These are phyloP conservation scores for Buceros bicornis DNA, from an alignment of 2,797 vertebrate species.

Conservation along the genomic window DNA sequence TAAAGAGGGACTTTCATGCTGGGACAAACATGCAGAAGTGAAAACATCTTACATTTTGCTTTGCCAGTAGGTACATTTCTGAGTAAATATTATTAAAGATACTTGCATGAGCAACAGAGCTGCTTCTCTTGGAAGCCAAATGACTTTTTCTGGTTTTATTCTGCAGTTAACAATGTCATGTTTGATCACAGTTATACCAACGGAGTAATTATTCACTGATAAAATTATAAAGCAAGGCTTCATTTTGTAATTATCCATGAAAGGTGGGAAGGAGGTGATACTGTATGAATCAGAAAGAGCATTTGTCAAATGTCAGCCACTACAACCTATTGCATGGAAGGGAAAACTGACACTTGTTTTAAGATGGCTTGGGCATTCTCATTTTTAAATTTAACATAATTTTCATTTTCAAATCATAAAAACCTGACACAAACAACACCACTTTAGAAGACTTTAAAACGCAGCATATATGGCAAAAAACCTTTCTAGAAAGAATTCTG, in stretches of 20 bases:
- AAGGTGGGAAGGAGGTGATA: not conserved
- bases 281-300: not conserved
- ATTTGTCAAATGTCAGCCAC: not conserved
- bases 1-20: constrained; percentile 41
- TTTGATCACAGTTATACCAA: not conserved
- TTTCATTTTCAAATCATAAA: not conserved
- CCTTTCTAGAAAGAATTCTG: not conserved
- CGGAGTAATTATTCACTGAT: not conserved
- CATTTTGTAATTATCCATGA: not conserved
- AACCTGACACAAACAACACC: not conserved
- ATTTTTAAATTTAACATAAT: not conserved
- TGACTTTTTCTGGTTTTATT: constrained; percentile 3
- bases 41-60: constrained; percentile 49
- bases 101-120: not conserved
- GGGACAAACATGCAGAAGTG: constrained; percentile 48
- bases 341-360: not conserved
- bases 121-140: constrained; percentile 24
- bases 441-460: not conserved
- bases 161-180: not conserved
- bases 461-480: not conserved
- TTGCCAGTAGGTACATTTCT: constrained; percentile 47
- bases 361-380: not conserved
- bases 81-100: constrained; percentile 59
- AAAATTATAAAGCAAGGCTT: not conserved
- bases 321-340: not conserved